Percentiles rank a stretch among this genome's conserved stretches.
phyloP scores from a whole-genome alignment of 2,888 invertebrate species.

The Erebia palarica region DNA sequence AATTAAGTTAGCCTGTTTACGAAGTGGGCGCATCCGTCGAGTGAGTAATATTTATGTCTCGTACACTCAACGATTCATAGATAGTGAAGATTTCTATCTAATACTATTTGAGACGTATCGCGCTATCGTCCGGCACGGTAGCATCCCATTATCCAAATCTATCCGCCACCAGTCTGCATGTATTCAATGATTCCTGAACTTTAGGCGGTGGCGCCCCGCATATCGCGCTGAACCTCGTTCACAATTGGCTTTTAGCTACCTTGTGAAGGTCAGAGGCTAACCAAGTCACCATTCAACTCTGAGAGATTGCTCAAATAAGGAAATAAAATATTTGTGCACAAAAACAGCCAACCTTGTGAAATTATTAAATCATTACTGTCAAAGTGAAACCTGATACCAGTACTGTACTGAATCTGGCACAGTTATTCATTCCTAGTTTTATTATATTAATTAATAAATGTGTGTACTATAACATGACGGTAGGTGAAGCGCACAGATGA shows the following conservation, averaged over 20 bases:
- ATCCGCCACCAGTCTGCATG: too few relatives aligned
- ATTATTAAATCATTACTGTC: conserved; percentile 4
- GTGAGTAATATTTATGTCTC: not conserved
- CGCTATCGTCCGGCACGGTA: not conserved
- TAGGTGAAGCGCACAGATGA: conserved; percentile 89
- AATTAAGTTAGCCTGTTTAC: not conserved
- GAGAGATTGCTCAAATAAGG: not conserved
- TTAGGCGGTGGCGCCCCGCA: too few relatives aligned
- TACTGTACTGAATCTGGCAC: not conserved
- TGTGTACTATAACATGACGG: not conserved
- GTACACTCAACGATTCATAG: not conserved
- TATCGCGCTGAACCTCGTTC: too few relatives aligned
- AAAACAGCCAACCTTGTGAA: not conserved
- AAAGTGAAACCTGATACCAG: not conserved
- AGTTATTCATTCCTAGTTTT: not conserved
- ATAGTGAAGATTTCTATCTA: not conserved
- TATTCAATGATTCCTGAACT: too few relatives aligned
- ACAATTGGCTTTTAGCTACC: not conserved
- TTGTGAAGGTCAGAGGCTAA: not conserved
- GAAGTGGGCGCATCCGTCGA: not conserved
- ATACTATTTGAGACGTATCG: not conserved
- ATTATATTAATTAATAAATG: not conserved
- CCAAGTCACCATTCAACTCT: not conserved
- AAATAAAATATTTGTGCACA: not conserved
- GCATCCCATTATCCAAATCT: not conserved